Evolutionary conservation across 37 sponge, comb jelly and placozoan genomes (phyloP).

Genomic region (Agelas oroides): DNA sequence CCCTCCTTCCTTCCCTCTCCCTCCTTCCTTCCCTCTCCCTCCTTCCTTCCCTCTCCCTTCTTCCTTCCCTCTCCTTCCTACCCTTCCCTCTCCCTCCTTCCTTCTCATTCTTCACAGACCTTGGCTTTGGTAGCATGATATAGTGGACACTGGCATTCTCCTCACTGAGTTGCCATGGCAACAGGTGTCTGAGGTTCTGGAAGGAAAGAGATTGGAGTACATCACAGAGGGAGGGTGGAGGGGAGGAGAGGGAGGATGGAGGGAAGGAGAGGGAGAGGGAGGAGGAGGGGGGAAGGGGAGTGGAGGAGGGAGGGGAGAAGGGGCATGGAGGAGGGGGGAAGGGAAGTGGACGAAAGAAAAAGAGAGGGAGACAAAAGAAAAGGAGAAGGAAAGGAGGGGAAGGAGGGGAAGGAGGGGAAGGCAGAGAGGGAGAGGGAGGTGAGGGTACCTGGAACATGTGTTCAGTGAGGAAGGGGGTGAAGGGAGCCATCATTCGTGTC

Average conservation of each 20-base stretch:
- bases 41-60: too few species aligned
- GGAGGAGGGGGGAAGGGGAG: background rate
- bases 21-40: too few species aligned
- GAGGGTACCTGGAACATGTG: slow-evolving; percentile 68
- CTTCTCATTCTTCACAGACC: slow-evolving; percentile 32
- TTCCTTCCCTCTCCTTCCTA: too few species aligned
- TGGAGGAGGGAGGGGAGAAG: background rate
- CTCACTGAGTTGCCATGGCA: slow-evolving; percentile 43
- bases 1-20: too few species aligned
- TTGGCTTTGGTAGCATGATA: slow-evolving; percentile 84
- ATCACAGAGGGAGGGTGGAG: background rate
- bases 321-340: slow-evolving; percentile 69
- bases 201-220: background rate
- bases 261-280: background rate
- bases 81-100: too few species aligned
- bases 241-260: background rate
- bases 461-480: slow-evolving; percentile 95
- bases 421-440: background rate
- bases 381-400: background rate
- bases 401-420: background rate
- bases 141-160: slow-evolving; percentile 88
- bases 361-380: background rate
- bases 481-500: slow-evolving; percentile 96
- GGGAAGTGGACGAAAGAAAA: slow-evolving; percentile 97
- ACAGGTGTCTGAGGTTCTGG: slow-evolving; percentile 78